A percentile compares a stretch with the other conserved stretches of the same genome.
Conservation (phyloP, 2,888 invertebrate genomes). For the Hermaeophaga mercurialis region DNA sequence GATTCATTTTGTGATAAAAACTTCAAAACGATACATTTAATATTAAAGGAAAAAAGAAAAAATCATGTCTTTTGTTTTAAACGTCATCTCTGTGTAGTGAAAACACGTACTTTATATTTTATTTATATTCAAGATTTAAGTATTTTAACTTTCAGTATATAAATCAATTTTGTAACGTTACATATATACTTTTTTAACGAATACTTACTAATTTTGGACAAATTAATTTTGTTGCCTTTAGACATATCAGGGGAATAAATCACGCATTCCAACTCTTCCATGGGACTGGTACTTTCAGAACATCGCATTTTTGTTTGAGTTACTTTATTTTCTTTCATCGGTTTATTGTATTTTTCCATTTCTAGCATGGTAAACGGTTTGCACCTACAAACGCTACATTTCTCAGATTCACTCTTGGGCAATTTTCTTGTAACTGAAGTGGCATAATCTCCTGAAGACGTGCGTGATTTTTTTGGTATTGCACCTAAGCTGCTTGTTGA, state of each 20-base stretch:
- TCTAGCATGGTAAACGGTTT: slow-evolving; percentile 47
- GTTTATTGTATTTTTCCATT: slow-evolving; percentile 35
- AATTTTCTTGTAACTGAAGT: slow-evolving; percentile 40
- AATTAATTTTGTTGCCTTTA: neutral
- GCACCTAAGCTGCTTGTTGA: slow-evolving; percentile 68
- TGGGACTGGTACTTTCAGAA: slow-evolving; percentile 32
- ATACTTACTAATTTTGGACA: slow-evolving; percentile 6
- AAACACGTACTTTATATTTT: no score
- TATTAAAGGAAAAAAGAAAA: no score
- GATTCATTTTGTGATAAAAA: no score
- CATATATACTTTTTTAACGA: no score
- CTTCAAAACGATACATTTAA: no score
- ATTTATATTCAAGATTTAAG: no score
- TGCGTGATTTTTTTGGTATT: slow-evolving; percentile 67
- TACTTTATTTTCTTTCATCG: slow-evolving; percentile 43
- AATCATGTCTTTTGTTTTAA: no score
- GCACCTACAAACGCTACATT: slow-evolving; percentile 50
- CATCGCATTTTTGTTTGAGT: slow-evolving; percentile 39
- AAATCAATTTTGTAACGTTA: no score
- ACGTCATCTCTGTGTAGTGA: no score
- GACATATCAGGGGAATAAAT: slow-evolving; percentile 53
- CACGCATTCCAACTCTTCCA: slow-evolving; percentile 52
- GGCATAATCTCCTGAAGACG: slow-evolving; percentile 29
- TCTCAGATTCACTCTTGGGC: slow-evolving; percentile 53
- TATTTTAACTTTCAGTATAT: no score